Base-by-base conservation (phyloP, 2,797 vertebrate species). In the Enteromius treurensis region DNA sequence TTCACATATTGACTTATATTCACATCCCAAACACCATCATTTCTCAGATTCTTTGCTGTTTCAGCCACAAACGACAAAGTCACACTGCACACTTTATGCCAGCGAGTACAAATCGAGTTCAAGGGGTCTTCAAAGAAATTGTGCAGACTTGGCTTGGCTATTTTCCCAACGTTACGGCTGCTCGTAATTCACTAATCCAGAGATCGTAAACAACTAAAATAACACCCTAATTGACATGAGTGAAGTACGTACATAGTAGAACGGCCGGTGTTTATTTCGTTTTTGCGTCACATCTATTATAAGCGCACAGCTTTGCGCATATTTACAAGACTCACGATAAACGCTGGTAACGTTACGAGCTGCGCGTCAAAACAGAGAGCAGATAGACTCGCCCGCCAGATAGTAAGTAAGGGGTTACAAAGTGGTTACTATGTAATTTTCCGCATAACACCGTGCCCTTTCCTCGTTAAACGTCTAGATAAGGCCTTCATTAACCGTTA, bases 271-370 rank as follows among this genome's bases (percentile, higher is more conserved):
- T 78, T 78, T 62, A 40, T 58, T 21, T 70, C 10, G 53, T 70
- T 21, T 78, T 83, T 71, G 40, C 67, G 67, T 83, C 55, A 79
- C 26, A 19, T 71, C 82, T 79, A 53, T 62, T 79, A 77, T 49
- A 78, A 77, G 75, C 73, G 70, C 40, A 9, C 26, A 45, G 62
- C 73, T 68, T 49, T 32, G 69, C 55, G 60, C 58, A 70, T 34
- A 47, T 29, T 53, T 19, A 65, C 70, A 6, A 49, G 29, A 51
- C n/a, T 9, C 60, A 0, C 23, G 29, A 76, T 75, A 67, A 82
- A 82, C 80, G 21, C 47, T 3, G 26, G 42, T 17, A 42, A 42
- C 40, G 40, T 42, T 42, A 23, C 65, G 32, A 68, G 21, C 34
- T 10, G 21, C 51, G 6, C 73, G 34, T 40, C 67, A 60, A 60